Evolutionary conservation across 2,888 invertebrate species (phyloP), one percentile per base, ranked within the genome.

Genomic region (Apotomis turbidana): DNA sequence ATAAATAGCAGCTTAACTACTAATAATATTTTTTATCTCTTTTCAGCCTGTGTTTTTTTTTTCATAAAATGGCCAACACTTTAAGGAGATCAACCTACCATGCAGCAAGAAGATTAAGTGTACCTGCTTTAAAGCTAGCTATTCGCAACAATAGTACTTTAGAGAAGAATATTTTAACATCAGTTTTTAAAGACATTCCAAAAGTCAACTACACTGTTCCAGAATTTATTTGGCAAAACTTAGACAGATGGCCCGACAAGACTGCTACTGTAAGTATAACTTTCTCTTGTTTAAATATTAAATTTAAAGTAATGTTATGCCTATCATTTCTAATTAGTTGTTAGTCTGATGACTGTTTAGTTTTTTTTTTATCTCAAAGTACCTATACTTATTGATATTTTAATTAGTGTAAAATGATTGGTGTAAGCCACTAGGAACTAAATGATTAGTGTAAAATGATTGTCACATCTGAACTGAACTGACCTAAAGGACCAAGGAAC

Each of bases 201-300:
- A 79, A 87, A 36, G 90, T 91, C 0, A 93, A 95, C 76, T 82
- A 93, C 15, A 92, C 94, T 3, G 79, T 96, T 27, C 93, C 94
- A 78, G 95, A 96, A 78, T 95, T 93, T 81, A 87, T 96, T 8
- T 96, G 95, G 95, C 88, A 90, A 72, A 93, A 95, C 78, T 85
- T 95, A 74, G 94, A 95, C 62, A 94, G 94, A 79, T 96, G 96
- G 96, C 94, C 95, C n/a, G 94, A 96, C 75, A 94, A 94, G 80
- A 95, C 94, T 46, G 96, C 96, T 57, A 83, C 95, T 83, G 96
- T 96, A 86, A 95, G 95, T 94, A 75, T 62, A 41, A 62, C 46
- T 69, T 57, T 38, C 10, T 2, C 5, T 52, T 8, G 10, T 59
- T 10, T 55, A 49, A 49, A 9, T 9, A 10, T 49, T 10, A 49